Conservation (phyloP, 2,797 vertebrate genomes). For the Prionace glauca region DNA sequence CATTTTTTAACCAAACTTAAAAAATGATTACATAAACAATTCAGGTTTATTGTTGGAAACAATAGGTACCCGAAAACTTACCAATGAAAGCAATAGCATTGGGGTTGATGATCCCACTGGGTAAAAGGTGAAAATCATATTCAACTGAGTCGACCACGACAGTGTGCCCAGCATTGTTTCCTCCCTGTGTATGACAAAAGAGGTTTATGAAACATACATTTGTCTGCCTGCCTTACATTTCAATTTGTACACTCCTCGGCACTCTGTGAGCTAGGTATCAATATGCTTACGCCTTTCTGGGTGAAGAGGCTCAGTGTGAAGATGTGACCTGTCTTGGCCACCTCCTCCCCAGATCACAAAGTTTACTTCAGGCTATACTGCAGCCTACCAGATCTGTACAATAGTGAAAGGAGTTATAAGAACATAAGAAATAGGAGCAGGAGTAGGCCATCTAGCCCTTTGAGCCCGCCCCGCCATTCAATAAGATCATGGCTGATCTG, state of each 20-base stretch:
- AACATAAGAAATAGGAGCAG: too few species aligned
- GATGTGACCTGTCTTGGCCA: too few species aligned
- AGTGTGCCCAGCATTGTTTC: slow-evolving; percentile 96
- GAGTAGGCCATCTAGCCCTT: too few species aligned
- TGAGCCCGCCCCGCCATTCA: too few species aligned
- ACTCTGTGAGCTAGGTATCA: not conserved
- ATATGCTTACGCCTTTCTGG: not conserved
- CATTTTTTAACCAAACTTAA: not conserved
- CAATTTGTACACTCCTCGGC: not conserved
- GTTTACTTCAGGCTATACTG: not conserved
- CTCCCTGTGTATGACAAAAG: slow-evolving; percentile 64
- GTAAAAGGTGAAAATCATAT: slow-evolving; percentile 95
- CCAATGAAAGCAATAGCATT: slow-evolving; percentile 92
- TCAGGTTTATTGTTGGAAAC: not conserved
- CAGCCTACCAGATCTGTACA: not conserved
- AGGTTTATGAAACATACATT: not conserved
- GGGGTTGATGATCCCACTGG: slow-evolving; percentile 97
- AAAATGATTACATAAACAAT: not conserved
- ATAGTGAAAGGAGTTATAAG: not conserved
- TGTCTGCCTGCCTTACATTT: not conserved
- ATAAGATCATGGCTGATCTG: too few species aligned
- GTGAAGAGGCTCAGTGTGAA: not conserved
- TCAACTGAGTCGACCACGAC: slow-evolving; percentile 96
- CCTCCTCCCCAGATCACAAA: not conserved
- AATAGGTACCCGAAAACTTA: slow-evolving; percentile 56